Evolutionary conservation across 2,113 vertebrate genomes (phyloP).

Genomic region (Cyanoderma ruficeps): DNA sequence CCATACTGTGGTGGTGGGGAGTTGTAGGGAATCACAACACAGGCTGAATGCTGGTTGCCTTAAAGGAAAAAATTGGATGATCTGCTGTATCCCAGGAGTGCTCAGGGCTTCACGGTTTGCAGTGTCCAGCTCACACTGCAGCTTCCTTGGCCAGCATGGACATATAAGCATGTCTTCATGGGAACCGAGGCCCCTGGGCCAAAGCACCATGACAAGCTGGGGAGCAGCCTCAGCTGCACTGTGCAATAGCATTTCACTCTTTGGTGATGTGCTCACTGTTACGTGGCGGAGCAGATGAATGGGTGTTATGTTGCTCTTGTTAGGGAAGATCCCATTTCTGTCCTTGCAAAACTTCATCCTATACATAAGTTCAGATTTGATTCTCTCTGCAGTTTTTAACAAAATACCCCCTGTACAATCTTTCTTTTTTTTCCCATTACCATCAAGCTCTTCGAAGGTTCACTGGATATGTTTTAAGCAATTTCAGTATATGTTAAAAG

Average conservation of each 20-base stretch:
- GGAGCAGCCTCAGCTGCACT: background rate
- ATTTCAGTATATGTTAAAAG: slow-evolving; percentile 7
- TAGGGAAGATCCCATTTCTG: background rate
- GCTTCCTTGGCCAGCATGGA: background rate
- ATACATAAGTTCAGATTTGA: background rate
- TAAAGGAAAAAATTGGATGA: background rate
- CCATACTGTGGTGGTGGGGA: background rate
- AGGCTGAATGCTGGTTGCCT: background rate
- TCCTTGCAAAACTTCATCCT: background rate
- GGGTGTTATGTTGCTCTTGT: background rate
- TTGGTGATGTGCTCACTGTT: background rate
- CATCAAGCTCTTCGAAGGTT: background rate
- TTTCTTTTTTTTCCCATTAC: background rate
- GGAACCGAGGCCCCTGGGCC: background rate
- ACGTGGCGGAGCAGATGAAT: background rate
- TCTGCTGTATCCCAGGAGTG: background rate
- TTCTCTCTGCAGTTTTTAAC: background rate
- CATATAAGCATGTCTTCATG: no score
- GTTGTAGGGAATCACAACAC: background rate
- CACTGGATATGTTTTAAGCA: background rate
- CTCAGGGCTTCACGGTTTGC: background rate
- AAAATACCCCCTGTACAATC: background rate
- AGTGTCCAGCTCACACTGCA: background rate
- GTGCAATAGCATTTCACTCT: background rate
- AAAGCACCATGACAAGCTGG: background rate